Evolutionary conservation across 30 jellyfish, hydroid and myxozoan genomes (phyloP).

Genomic region (Aurelia aurita complex sp. Pacific): DNA sequence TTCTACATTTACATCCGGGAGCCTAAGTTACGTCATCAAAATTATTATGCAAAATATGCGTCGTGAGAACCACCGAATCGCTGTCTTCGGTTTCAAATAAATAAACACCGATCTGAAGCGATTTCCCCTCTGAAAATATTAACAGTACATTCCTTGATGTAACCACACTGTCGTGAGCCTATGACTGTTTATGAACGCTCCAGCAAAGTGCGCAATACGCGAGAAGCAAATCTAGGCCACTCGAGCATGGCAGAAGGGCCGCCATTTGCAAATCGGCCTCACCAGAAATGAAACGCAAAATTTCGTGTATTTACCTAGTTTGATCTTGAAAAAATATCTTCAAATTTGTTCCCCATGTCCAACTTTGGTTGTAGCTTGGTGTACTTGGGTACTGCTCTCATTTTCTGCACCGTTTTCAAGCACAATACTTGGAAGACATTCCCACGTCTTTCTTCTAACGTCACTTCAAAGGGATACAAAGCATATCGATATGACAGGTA

Average conservation of each 20-base stretch:
- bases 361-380: neutral
- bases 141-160: neutral
- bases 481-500: too few relatives aligned
- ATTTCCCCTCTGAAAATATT: conserved; percentile 39
- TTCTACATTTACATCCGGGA: conserved; percentile 32
- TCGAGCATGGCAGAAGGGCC: conserved; percentile 14
- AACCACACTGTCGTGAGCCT: neutral
- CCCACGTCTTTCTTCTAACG: conserved; percentile 53
- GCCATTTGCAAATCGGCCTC: conserved; percentile 29
- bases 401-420: conserved; percentile 68
- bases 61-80: conserved; percentile 76
- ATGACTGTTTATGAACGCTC: too few relatives aligned
- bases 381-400: conserved; percentile 43
- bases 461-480: conserved; percentile 12
- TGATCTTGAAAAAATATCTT: conserved; percentile 11
- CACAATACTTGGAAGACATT: conserved; percentile 45
- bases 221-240: conserved; percentile 37
- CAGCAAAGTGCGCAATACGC: conserved; percentile 3
- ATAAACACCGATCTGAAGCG: conserved; percentile 65
- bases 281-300: neutral
- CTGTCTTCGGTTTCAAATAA: conserved; percentile 72
- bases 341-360: conserved; percentile 31
- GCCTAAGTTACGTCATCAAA: conserved; percentile 26
- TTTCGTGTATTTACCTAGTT: conserved; percentile 8
- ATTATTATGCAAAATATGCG: conserved; percentile 77